These are phyloP conservation scores for Tetragonula clypearis DNA, from an alignment of 1,140 invertebrate genomes.

Conservation along the genomic window DNA sequence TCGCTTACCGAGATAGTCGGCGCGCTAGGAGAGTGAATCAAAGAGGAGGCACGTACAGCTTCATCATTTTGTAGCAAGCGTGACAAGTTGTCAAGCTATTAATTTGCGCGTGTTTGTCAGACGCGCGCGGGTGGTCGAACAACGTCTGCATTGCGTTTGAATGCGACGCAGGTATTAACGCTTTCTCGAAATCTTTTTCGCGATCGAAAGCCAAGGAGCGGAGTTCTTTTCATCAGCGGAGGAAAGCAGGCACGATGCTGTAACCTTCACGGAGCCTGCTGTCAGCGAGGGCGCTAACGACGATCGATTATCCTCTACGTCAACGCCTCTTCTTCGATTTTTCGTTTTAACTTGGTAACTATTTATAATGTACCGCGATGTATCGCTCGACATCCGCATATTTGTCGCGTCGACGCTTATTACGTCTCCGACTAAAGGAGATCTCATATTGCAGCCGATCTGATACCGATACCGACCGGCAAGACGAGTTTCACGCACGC, in stretches of 20 bases:
- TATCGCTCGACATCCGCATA: constrained; percentile 30
- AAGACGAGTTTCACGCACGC: constrained; percentile 26
- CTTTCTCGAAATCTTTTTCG: constrained; percentile 58
- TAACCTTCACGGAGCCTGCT: neutral
- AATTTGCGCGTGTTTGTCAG: constrained; percentile 68
- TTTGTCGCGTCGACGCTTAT: constrained; percentile 57
- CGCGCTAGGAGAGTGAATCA: neutral
- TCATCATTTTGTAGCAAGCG: constrained; percentile 22
- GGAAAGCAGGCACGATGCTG: neutral
- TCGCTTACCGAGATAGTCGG: neutral
- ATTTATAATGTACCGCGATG: constrained; percentile 4
- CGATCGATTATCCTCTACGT: constrained; percentile 66
- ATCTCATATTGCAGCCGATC: constrained; percentile 57
- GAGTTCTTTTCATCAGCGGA: neutral
- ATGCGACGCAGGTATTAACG: constrained; percentile 51
- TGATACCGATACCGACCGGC: constrained; percentile 40
- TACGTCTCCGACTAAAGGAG: constrained; percentile 45
- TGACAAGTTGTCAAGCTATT: constrained; percentile 65
- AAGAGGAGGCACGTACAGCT: neutral
- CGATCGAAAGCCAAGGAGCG: constrained; percentile 56
- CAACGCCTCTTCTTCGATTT: constrained; percentile 9
- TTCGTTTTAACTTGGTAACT: neutral
- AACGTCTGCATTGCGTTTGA: constrained; percentile 43
- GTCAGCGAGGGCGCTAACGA: constrained; percentile 67
- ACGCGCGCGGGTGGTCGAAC: constrained; percentile 72